Conservation (phyloP, 2,888 invertebrate species). For the Metopia argyrocephala region DNA sequence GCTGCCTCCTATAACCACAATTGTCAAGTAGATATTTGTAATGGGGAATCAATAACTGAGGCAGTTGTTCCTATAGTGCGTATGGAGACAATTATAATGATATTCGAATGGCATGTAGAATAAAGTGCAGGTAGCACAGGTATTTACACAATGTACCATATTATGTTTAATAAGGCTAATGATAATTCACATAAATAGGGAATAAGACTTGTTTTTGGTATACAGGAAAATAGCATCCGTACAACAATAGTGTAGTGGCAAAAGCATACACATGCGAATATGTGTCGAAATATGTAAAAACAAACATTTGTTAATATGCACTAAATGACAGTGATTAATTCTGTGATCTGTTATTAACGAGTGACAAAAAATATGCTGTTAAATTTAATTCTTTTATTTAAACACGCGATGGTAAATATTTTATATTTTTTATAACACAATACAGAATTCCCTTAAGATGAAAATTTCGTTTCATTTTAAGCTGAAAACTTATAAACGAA, state of each 20-base stretch:
- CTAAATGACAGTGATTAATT: no score
- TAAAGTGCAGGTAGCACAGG: slow-evolving; percentile 30
- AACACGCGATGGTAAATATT: no score
- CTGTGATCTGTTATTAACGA: no score
- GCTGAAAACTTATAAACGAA: no score
- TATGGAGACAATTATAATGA: background rate
- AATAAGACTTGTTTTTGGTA: background rate
- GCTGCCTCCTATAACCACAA: background rate
- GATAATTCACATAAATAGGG: slow-evolving; percentile 66
- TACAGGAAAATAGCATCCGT: background rate
- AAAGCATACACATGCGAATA: background rate
- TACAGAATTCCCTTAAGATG: no score
- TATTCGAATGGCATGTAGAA: background rate
- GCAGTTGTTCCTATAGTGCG: background rate
- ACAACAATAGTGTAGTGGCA: no score
- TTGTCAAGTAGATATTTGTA: background rate
- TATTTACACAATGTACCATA: slow-evolving; percentile 68
- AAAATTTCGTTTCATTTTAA: no score
- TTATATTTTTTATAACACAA: no score
- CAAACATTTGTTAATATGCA: no score
- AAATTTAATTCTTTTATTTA: no score
- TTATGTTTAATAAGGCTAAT: slow-evolving; percentile 70
- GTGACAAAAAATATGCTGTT: no score
- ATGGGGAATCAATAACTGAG: background rate
- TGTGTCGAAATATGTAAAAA: no score